Base-by-base conservation (phyloP, 2,888 invertebrate genomes). In the Himalopsyche tibetana region DNA sequence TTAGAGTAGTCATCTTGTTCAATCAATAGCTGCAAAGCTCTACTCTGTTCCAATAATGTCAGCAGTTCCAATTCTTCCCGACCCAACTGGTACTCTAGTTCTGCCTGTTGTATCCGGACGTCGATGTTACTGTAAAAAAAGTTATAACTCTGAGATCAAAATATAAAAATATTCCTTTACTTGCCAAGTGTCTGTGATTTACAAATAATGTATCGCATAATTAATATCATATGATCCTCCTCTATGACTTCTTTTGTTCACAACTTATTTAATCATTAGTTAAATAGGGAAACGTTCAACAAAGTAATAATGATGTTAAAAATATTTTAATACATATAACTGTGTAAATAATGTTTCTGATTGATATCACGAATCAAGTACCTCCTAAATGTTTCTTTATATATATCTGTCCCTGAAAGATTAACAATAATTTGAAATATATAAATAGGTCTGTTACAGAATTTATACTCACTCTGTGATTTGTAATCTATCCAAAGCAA, bases 91-190 rank as follows among this genome's bases (percentile, higher is more conserved):
- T 97, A 98, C 91, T 98, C 98, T 89, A 98, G 92, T 92, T 98
- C 98, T 0, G 98, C 98, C 90, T 98, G 97, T 90, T 97, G 96
- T 90, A 98, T 98, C 89, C 97, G 94, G 81, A 96, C 96, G 91
- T 98, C 98, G 87, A 98, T 98, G 91, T 97, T 97, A 90, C 97
- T 97, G 91, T 2, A 91, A 51, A 5, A 12, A 55, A 38, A 83
- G 74, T 38, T 36, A 80, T 6, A 45, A 45, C 5, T 45, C 5
- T 45, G 11, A 45, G 0, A 45, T 11, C 9, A 45, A 40, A 40
- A 45, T 6, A 45, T 6, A 45, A 45, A 45, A 51, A 12, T 15
- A 12, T 51, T 51, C 51, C 15, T 15, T 51, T 15, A 51, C 15
- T 15, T 2, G 4, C 51, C 51, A 51, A 51, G 5, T 4, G 1